phyloP scores from a whole-genome alignment of 2,888 invertebrate genomes.

The Dermolepida albohirtum region DNA sequence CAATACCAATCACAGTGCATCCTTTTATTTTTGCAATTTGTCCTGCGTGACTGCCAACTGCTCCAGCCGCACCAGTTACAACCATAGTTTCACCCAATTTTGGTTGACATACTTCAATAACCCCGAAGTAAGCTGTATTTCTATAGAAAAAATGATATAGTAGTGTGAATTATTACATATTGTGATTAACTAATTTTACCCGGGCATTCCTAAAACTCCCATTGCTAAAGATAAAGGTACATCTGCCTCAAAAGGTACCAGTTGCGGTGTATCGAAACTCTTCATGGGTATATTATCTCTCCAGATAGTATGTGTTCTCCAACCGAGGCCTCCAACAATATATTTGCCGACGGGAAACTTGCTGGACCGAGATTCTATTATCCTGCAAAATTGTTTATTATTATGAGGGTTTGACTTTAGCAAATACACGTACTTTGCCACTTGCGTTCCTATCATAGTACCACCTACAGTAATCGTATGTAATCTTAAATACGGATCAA shows the following conservation, averaged over 20 bases:
- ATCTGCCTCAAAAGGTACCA: constrained; percentile 71
- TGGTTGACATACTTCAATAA: constrained; percentile 77
- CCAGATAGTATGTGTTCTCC: constrained; percentile 73
- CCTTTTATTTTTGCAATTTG: constrained; percentile 77
- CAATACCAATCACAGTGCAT: constrained; percentile 70
- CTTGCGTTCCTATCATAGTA: constrained; percentile 78
- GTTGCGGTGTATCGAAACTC: constrained; percentile 49
- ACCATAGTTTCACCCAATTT: constrained; percentile 80
- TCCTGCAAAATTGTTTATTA: constrained; percentile 66
- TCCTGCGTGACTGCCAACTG: constrained; percentile 81
- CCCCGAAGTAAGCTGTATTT: constrained; percentile 80
- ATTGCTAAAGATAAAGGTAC: constrained; percentile 72
- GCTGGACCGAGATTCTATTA: constrained; percentile 74
- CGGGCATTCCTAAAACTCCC: constrained; percentile 78
- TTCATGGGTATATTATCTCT: constrained; percentile 75
- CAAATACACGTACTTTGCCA: constrained; percentile 70
- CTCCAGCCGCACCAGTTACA: constrained; percentile 81
- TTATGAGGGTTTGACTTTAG: constrained; percentile 64
- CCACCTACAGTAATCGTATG: constrained; percentile 65
- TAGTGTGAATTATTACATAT: background rate
- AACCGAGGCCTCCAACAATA: constrained; percentile 75
- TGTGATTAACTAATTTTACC: too few relatives aligned
- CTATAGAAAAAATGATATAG: constrained; percentile 61
- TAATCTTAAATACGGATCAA: constrained; percentile 79
- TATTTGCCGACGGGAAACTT: constrained; percentile 74